Base-by-base conservation (phyloP, 2,113 vertebrate species). In the Danionella cerebrum region DNA sequence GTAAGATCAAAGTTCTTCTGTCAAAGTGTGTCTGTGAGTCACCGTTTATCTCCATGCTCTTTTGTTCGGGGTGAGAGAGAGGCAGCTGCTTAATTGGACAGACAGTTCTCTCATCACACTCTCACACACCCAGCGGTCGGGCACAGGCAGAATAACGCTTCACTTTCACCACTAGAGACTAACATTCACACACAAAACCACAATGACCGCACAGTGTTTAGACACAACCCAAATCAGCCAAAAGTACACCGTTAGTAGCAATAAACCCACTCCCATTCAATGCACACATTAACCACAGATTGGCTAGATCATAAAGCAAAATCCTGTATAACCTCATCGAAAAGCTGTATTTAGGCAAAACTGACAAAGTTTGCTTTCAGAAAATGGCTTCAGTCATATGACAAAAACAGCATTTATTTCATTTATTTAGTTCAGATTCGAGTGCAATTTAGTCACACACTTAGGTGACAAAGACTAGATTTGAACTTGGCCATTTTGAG, bases 61-160 rank as follows among this genome's bases (percentile, higher is more conserved):
- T 48, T 63, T 63, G 42, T 36, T 63, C 65, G 36, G 58, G 27
- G 58, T 62, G 58, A 33, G 58, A 62, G 58, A 62, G 58, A 47
- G 58, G 42, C 58, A 62, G 59, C 42, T 63, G 59, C 42, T 48
- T 63, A 63, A 63, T 63, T 63, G 59, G 59, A 35, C 59, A 63
- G 59, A 63, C 59, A 63, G 59, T 14, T 48, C 41, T 33, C 59
- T 63, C 59, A 63, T 63, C 60, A 64, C 48, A 27, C 44, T 27
- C 51, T 41, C 33, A 50, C 50, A 50, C 48, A 53, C 38, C 64
- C 38, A 44, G 25, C 16, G 45, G 58, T 62, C 58, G 44, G 58
- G 39, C 58, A 62, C 41, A 44, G 58, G 45, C 58, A 62, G 42
- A 36, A 55, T 36, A 45, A 50, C 53, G 59, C 53, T 44, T 67